Conservation (phyloP, 2,113 vertebrate genomes). For the Puntigrus tetrazona region DNA sequence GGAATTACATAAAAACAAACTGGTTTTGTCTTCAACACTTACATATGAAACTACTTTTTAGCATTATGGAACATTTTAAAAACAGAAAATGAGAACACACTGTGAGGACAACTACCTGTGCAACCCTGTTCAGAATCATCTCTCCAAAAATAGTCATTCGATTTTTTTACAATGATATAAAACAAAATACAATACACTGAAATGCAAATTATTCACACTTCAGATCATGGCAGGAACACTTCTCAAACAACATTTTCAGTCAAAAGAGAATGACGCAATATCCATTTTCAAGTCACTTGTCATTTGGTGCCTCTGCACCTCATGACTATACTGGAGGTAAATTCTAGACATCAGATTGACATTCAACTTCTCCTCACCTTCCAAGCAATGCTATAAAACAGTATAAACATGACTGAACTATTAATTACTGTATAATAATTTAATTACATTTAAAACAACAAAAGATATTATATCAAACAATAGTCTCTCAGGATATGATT, state of each 20-base stretch:
- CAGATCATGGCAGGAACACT: neutral
- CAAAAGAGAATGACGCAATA: neutral
- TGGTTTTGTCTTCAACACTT: slow-evolving; percentile 10
- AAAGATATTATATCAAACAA: slow-evolving; percentile 8
- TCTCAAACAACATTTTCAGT: neutral
- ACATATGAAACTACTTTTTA: slow-evolving; percentile 9
- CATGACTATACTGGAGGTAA: neutral
- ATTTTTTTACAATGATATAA: slow-evolving; percentile 8
- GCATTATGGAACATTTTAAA: slow-evolving; percentile 57
- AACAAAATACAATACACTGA: neutral
- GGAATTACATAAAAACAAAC: slow-evolving; percentile 34
- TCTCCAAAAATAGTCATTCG: neutral
- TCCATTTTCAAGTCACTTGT: neutral
- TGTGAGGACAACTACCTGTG: neutral
- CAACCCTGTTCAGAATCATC: neutral
- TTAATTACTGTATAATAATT: slow-evolving; percentile 18
- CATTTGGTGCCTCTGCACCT: neutral
- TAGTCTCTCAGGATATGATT: neutral
- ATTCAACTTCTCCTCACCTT: neutral
- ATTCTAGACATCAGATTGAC: slow-evolving; percentile 1
- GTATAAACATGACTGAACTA: slow-evolving; percentile 15
- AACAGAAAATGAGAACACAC: neutral
- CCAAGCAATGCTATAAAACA: neutral
- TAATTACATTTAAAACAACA: slow-evolving; percentile 1
- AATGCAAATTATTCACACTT: neutral